Base-by-base conservation (phyloP, 2,888 invertebrate species). In the Eremobia ochroleuca region DNA sequence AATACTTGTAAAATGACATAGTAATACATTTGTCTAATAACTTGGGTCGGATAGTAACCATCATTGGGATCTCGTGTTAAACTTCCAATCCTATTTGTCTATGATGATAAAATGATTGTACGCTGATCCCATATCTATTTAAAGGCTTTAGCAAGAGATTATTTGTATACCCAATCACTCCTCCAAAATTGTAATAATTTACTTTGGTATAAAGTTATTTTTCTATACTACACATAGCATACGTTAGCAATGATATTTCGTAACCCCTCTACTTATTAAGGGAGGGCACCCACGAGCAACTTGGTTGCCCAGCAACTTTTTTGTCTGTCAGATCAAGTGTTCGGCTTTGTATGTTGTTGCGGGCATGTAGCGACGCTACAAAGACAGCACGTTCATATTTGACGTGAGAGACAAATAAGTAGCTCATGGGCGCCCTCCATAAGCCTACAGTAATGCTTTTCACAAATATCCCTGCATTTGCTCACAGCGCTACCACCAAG, bases 401-500 rank as follows among this genome's bases (percentile, higher is more conserved):
- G 11, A 55, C 4, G n/a, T 55, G 52, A n/a, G n/a, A n/a, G 52
- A n/a, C 52, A 13, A 55, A 11, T 55, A 55, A 4, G n/a, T 55
- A 13, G 52, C 4, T 52, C 52, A 11, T 55, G 52, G 52, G 1
- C 15, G 46, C n/a, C 4, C 52, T n/a, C n/a, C 52, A n/a, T 55
- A 28, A 31, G 1, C 21, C 43, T 31, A 18, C 40, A 61, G 55
- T 66, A 15, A 46, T 64, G 83, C 85, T 76, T 84, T 83, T 83
- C 58, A 49, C 59, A 28, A 70, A 66, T 68, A 73, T 71, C 9
- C 43, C 34, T 52, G 83, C 81, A 83, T 80, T 83, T 80, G 18
- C 40, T 31, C 58, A 81, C 67, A 82, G 58, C 59, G 58, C 81
- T 85, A 76, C 86, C 84, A 83, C 84, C 84, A 73, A 73, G 43